A percentile compares a stretch with the other conserved stretches of the same genome.
Conservation (phyloP, 2,888 invertebrate species). For the Malthinus flaveolus region DNA sequence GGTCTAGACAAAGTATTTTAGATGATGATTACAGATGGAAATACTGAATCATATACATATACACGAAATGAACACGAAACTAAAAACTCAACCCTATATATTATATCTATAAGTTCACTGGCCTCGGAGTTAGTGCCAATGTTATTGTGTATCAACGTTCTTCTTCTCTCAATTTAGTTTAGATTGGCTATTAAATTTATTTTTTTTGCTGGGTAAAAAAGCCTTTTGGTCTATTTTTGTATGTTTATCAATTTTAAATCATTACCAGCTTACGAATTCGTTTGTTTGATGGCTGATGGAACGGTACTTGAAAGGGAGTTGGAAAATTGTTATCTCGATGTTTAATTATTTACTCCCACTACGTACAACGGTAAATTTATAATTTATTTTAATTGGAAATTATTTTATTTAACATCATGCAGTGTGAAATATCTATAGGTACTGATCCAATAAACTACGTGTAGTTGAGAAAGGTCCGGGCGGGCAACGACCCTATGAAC, state of each 20-base stretch:
- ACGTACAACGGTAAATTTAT: conserved; percentile 20
- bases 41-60: conserved; percentile 18
- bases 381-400: conserved; percentile 20
- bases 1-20: conserved; percentile 37
- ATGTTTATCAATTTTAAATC: neutral
- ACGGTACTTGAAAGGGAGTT: too few species aligned
- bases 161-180: conserved; percentile 11
- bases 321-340: too few species aligned
- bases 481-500: conserved; percentile 23
- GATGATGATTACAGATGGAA: conserved; percentile 27
- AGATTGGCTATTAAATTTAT: conserved; percentile 22
- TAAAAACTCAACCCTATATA: conserved; percentile 11
- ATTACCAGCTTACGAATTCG: neutral
- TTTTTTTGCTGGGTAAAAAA: conserved; percentile 19
- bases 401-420: conserved; percentile 21
- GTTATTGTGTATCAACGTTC: conserved; percentile 25
- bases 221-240: conserved; percentile 14
- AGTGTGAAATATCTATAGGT: conserved; percentile 31
- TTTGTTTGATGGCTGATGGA: neutral
- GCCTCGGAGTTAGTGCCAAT: conserved; percentile 22
- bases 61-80: conserved; percentile 10
- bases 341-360: conserved; percentile 8
- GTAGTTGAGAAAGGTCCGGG: conserved; percentile 31
- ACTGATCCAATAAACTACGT: conserved; percentile 30
- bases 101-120: conserved; percentile 27